Conservation (phyloP, 2,888 invertebrate genomes). For the Exocentrus adspersus region DNA sequence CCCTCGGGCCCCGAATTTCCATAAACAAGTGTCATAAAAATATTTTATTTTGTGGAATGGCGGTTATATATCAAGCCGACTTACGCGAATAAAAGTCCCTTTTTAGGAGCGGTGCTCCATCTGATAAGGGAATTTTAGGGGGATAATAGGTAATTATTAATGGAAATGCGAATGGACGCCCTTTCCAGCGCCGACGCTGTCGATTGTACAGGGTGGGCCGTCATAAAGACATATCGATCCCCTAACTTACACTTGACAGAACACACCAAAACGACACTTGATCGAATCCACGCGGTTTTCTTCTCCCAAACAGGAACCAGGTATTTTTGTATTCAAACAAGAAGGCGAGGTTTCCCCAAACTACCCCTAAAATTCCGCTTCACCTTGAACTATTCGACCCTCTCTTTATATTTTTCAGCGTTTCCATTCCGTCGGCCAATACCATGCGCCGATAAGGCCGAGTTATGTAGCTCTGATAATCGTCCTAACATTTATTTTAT, state of each 20-base stretch:
- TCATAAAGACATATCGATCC: too few relatives aligned
- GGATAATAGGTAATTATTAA: slow-evolving; percentile 42
- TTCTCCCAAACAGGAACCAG: too few relatives aligned
- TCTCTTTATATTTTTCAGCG: slow-evolving; percentile 4
- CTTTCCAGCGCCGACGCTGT: not conserved
- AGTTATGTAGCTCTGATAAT: not conserved
- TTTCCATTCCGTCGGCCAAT: not conserved
- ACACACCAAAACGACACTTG: too few relatives aligned
- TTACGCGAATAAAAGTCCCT: slow-evolving; percentile 50
- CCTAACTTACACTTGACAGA: too few relatives aligned
- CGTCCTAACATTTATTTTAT: slow-evolving; percentile 9
- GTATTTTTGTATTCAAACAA: too few relatives aligned
- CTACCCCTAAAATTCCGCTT: too few relatives aligned
- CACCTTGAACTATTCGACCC: slow-evolving; percentile 2
- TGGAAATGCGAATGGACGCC: slow-evolving; percentile 27
- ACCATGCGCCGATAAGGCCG: not conserved
- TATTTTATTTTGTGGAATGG: slow-evolving; percentile 56
- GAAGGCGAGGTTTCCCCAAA: too few relatives aligned
- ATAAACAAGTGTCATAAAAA: slow-evolving; percentile 58
- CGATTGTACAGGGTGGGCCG: not conserved
- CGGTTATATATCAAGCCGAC: slow-evolving; percentile 57
- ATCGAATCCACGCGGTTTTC: too few relatives aligned
- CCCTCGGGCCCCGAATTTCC: slow-evolving; percentile 51
- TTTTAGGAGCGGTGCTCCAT: slow-evolving; percentile 52
- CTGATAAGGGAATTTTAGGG: slow-evolving; percentile 52